Evolutionary conservation across 1,140 invertebrate genomes (phyloP).

Genomic region (Caenorhabditis latens): DNA sequence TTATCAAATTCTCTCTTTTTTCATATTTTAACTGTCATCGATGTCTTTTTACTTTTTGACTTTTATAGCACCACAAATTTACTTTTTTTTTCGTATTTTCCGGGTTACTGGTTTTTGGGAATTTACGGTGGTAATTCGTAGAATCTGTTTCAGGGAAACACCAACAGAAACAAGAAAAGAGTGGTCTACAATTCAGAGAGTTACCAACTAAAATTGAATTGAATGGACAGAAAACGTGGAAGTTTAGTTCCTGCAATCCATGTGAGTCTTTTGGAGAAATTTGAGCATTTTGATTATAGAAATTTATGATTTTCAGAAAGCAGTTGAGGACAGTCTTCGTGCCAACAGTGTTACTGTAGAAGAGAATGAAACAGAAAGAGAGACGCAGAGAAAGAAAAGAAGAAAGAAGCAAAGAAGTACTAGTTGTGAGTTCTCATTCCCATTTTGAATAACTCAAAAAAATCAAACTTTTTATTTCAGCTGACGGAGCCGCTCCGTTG

Average conservation of each 20-base stretch:
- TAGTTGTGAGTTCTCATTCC: constrained; percentile 3
- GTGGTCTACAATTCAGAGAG: neutral
- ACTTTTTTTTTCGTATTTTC: neutral
- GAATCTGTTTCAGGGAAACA: neutral
- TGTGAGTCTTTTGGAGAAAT: neutral
- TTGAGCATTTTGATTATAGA: neutral
- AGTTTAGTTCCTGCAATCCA: constrained; percentile 43
- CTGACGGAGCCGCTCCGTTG: constrained; percentile 30
- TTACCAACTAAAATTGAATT: neutral
- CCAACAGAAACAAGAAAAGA: neutral
- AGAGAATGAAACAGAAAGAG: constrained; percentile 17
- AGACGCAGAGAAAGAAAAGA: constrained; percentile 37
- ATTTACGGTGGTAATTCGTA: too few relatives aligned
- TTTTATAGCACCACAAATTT: neutral
- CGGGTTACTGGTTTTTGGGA: neutral
- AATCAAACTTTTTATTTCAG: constrained; percentile 14
- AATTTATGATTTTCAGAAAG: neutral
- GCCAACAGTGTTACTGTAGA: constrained; percentile 53
- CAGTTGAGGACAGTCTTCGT: constrained; percentile 37
- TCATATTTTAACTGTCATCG: constrained; percentile 42
- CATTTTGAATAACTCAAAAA: neutral
- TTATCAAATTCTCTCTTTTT: constrained; percentile 40
- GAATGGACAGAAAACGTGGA: constrained; percentile 53
- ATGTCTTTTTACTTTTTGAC: constrained; percentile 25
- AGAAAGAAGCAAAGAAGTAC: constrained; percentile 45